Evolutionary conservation across 2,888 invertebrate species (phyloP).

Genomic region (Aleiodes leptofemur): DNA sequence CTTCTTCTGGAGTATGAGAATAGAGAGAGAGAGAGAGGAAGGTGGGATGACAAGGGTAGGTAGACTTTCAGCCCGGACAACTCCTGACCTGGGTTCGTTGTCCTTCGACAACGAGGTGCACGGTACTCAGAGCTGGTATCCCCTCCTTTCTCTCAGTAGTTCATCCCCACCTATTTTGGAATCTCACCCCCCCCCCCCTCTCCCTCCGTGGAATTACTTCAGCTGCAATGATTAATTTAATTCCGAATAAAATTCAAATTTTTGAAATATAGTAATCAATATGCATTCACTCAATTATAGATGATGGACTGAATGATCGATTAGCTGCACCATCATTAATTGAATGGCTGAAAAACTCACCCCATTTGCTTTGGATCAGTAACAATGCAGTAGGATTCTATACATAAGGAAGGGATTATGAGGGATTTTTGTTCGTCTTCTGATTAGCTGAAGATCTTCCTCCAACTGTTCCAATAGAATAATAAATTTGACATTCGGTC

Average conservation of each 20-base stretch:
- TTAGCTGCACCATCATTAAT: too few species aligned
- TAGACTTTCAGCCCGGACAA: conserved; percentile 59
- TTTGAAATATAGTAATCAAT: too few species aligned
- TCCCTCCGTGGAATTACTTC: conserved; percentile 8
- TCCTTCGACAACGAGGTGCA: conserved; percentile 59
- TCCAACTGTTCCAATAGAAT: too few species aligned
- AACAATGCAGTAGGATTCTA: too few species aligned
- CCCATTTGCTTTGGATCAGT: too few species aligned
- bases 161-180: conserved; percentile 27
- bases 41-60: conserved; percentile 47
- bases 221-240: background rate
- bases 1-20: conserved; percentile 48
- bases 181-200: conserved; percentile 6
- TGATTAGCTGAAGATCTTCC: too few species aligned
- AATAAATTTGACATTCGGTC: too few species aligned
- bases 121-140: conserved; percentile 43
- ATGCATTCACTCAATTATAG: too few species aligned
- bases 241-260: background rate
- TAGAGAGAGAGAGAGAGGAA: conserved; percentile 43
- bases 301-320: too few species aligned
- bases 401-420: too few species aligned
- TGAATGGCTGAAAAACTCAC: too few species aligned
- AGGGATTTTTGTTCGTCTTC: too few species aligned
- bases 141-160: conserved; percentile 40
- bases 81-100: conserved; percentile 69